Base-by-base conservation (phyloP, 2,113 vertebrate species). In the Gymnobelideus leadbeateri region DNA sequence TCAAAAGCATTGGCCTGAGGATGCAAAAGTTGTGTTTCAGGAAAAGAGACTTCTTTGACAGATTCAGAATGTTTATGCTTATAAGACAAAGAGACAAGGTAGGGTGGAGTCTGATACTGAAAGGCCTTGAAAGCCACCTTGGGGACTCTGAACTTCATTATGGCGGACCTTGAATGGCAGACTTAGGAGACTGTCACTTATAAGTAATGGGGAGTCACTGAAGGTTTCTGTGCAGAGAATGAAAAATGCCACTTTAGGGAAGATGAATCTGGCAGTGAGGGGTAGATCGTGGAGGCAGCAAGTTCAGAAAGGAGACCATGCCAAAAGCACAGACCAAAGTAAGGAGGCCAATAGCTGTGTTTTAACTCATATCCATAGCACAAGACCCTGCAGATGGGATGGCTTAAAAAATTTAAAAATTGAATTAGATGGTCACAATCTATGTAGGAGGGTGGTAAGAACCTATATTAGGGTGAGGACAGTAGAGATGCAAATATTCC, bases 191-290 rank as follows among this genome's bases (percentile, higher is more conserved):
- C 68, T 93, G 92, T 54, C 95, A 7, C 57, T 57, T 14, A 84
- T 12, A 93, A 68, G 53, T 43, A 91, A 50, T 3, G 25, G 16
- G 24, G 94, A 77, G 89, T 53, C 53, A 96, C 0, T 6, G 31
- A 89, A 9, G 61, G 2, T 93, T 90, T 95, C 89, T 31, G 31
- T 93, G 3, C 3, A 77, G 23, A 2, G 5, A 84, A 23, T 16
- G 51, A 68, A 91, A 95, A 91, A n/a, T 8, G 24, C 8, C 89
- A 46, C 10, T 95, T 95, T 52, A 43, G 19, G 52, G 50, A 96
- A 94, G 92, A 12, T 23, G 89, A 92, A 89, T 8, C 91, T 91
- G 52, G 91, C 25, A 93, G 94, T 28, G 16, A 93, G 8, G 89
- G 91, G 47, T 89, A 52, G 50, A 68, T n/a, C 50, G 23, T 28